These are phyloP conservation scores for Horisme vitalbata DNA, from an alignment of 2,888 invertebrate species.

Conservation along the genomic window DNA sequence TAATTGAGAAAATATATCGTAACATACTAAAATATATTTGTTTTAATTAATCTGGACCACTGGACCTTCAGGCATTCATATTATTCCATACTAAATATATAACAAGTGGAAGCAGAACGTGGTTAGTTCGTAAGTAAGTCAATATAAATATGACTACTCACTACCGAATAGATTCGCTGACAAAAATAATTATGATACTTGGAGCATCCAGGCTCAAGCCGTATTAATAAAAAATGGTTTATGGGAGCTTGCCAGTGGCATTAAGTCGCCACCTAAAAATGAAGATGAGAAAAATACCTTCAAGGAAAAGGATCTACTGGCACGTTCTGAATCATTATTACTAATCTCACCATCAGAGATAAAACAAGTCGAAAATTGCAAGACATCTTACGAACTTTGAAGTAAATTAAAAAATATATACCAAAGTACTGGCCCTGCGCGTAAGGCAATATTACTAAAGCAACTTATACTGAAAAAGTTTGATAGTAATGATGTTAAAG, in stretches of 20 bases:
- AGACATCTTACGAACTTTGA: not conserved
- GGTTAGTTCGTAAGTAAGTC: not conserved
- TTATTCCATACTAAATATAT: too few relatives aligned
- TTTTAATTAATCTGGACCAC: too few relatives aligned
- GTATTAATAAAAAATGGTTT: not conserved
- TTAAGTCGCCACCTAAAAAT: too few relatives aligned
- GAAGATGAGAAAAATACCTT: not conserved
- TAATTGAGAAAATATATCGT: too few relatives aligned
- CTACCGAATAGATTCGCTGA: not conserved
- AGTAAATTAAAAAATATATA: not conserved
- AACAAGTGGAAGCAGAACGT: not conserved
- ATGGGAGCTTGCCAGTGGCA: too few relatives aligned
- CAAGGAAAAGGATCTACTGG: not conserved
- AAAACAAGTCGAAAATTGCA: not conserved
- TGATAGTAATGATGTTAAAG: too few relatives aligned
- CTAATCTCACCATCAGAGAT: too few relatives aligned
- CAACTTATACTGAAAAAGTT: slow-evolving; percentile 1
- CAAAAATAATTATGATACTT: slow-evolving; percentile 11
- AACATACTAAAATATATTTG: too few relatives aligned
- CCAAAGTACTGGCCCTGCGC: not conserved
- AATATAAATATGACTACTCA: not conserved
- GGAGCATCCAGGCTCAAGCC: slow-evolving; percentile 11
- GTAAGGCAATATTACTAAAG: slow-evolving; percentile 3
- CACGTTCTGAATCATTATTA: not conserved
- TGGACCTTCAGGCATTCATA: too few relatives aligned